Conservation (phyloP, 64 coral and sea anemone genomes). For the Acropora yongei region DNA sequence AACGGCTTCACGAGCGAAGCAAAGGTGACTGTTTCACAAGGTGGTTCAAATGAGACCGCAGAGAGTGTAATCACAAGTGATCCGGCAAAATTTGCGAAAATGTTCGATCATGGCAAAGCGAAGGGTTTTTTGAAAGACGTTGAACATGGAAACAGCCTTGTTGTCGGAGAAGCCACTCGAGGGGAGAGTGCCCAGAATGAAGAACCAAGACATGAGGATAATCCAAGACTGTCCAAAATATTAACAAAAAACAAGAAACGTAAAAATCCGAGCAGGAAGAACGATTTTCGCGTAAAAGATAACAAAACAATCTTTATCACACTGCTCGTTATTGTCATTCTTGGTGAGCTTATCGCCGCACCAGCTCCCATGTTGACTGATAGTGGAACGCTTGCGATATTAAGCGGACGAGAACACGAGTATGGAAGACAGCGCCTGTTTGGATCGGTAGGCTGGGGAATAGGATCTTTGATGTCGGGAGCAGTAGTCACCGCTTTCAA, state of each 20-base stretch:
- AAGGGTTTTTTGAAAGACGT: neutral
- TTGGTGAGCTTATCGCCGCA: slow-evolving; percentile 84
- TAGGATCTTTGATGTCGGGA: slow-evolving; percentile 74
- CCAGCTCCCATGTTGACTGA: slow-evolving; percentile 88
- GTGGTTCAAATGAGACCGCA: slow-evolving; percentile 8
- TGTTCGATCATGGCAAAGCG: neutral
- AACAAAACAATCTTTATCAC: slow-evolving; percentile 82
- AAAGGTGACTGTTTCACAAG: slow-evolving; percentile 10
- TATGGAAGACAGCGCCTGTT: slow-evolving; percentile 86
- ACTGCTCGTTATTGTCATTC: slow-evolving; percentile 71
- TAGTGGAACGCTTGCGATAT: slow-evolving; percentile 73
- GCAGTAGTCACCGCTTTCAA: slow-evolving; percentile 85
- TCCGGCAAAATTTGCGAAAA: neutral
- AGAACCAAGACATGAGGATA: slow-evolving; percentile 30
- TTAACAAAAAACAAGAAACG: slow-evolving; percentile 61
- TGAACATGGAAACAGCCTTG: neutral
- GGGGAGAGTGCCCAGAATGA: neutral
- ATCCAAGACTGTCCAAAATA: slow-evolving; percentile 9
- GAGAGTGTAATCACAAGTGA: neutral
- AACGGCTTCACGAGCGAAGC: neutral
- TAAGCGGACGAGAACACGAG: slow-evolving; percentile 74
- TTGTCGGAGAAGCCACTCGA: neutral
- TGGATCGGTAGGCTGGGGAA: slow-evolving; percentile 88
- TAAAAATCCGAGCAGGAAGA: slow-evolving; percentile 62
- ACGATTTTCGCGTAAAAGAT: slow-evolving; percentile 82